Conservation (phyloP, 2,113 vertebrate species). For the Grammomys dolichurus region DNA sequence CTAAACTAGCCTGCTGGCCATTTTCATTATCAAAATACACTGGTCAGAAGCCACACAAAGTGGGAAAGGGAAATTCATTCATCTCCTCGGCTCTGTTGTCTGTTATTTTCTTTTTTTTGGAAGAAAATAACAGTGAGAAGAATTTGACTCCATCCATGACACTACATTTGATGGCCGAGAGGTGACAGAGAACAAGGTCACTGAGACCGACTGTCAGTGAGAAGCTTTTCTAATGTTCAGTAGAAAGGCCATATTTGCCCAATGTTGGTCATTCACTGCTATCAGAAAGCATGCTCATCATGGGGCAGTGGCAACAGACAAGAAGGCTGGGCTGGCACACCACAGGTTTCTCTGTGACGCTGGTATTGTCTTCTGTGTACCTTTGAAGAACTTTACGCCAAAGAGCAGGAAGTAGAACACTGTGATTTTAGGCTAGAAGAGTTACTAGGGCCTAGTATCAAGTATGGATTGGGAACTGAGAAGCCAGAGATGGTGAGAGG, state of each 20-base stretch:
- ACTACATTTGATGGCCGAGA: constrained; percentile 28
- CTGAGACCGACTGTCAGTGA: neutral
- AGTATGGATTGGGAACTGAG: neutral
- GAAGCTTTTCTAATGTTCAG: neutral
- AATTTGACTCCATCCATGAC: constrained; percentile 34
- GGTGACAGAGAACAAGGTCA: neutral
- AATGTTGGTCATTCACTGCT: neutral
- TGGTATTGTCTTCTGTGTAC: neutral
- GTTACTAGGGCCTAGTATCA: neutral
- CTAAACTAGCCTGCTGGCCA: constrained; percentile 59
- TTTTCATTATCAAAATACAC: constrained; percentile 64
- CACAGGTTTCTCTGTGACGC: neutral
- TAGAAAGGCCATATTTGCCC: constrained; percentile 4
- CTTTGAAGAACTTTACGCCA: constrained; percentile 31
- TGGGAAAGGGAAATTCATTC: constrained; percentile 29
- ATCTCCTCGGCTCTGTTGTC: constrained; percentile 38
- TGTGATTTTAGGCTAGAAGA: neutral
- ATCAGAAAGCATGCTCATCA: neutral
- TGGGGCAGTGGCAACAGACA: no score
- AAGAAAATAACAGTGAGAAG: constrained; percentile 41
- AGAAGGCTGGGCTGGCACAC: neutral
- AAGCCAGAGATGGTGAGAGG: neutral
- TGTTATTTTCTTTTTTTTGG: neutral
- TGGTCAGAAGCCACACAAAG: constrained; percentile 56
- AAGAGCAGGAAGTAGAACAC: neutral